Evolutionary conservation across 1,140 invertebrate species (phyloP).

Genomic region (Batillaria attramentaria): DNA sequence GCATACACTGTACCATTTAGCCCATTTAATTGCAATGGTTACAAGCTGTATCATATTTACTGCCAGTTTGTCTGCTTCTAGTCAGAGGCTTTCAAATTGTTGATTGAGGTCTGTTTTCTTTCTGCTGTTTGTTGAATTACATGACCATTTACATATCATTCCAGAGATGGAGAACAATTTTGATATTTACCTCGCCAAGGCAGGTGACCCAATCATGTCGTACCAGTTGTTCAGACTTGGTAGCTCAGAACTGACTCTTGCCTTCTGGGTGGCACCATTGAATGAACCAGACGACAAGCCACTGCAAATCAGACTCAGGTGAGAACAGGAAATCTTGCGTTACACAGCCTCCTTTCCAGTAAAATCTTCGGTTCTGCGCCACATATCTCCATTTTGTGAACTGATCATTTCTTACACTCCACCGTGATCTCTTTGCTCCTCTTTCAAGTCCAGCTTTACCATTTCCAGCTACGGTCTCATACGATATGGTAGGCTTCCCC

Average conservation of each 20-base stretch:
- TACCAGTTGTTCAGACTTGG: not conserved
- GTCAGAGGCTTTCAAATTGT: not conserved
- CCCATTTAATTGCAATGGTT: not conserved
- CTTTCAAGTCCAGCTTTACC: no score
- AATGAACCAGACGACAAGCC: not conserved
- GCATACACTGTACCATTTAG: not conserved
- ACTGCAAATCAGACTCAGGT: constrained; percentile 2
- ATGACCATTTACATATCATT: no score
- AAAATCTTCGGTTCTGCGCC: no score
- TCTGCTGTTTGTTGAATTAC: no score
- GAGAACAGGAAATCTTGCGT: no score
- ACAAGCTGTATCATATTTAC: not conserved
- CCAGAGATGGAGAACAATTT: constrained; percentile 14
- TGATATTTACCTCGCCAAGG: constrained; percentile 3
- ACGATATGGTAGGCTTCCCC: no score
- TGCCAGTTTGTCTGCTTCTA: not conserved
- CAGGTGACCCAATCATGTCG: not conserved
- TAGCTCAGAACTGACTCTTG: not conserved
- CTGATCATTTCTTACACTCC: no score
- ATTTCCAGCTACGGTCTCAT: no score
- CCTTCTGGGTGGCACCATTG: constrained; percentile 8
- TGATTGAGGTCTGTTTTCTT: no score
- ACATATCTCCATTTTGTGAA: no score
- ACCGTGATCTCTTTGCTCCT: no score
- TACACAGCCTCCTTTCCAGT: no score